These are phyloP conservation scores for Gallinago stenura DNA, from an alignment of 2,797 vertebrate genomes.

Conservation along the genomic window DNA sequence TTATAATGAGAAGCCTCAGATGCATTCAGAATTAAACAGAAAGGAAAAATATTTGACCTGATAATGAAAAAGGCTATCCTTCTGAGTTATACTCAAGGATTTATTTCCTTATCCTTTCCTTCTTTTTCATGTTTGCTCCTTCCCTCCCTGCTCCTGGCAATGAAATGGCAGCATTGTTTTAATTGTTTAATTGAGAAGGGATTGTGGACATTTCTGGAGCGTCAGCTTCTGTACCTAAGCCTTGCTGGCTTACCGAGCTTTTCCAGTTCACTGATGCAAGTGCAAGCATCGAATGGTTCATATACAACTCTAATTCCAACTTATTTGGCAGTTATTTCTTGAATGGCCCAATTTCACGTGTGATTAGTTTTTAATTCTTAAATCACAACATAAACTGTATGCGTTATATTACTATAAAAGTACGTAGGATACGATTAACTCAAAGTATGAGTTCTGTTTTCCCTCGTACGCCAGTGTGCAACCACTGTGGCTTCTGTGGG, in stretches of 20 bases:
- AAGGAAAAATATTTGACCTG: not conserved
- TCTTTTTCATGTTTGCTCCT: not conserved
- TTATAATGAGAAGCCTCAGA: not conserved
- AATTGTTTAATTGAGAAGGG: not conserved
- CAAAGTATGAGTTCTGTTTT: not conserved
- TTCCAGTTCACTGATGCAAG: conserved; percentile 62
- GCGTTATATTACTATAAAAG: not conserved
- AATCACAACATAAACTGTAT: not conserved
- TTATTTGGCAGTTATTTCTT: conserved; percentile 62
- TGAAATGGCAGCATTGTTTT: conserved; percentile 4
- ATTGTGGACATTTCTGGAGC: not conserved
- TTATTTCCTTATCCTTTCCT: not conserved
- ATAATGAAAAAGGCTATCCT: not conserved
- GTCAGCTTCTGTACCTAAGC: conserved; percentile 19
- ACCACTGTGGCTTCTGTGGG: conserved; percentile 3
- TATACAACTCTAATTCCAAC: conserved; percentile 40
- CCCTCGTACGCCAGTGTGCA: not conserved
- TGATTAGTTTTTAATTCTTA: conserved; percentile 68
- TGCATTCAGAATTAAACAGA: not conserved
- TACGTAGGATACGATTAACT: not conserved
- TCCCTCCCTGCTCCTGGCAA: not conserved
- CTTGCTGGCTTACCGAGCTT: conserved; percentile 23
- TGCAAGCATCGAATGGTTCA: not conserved
- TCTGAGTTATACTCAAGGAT: not conserved
- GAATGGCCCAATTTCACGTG: conserved; percentile 49